phyloP scores from a whole-genome alignment of 1,140 invertebrate genomes.

The Chironomus striatipennis region DNA sequence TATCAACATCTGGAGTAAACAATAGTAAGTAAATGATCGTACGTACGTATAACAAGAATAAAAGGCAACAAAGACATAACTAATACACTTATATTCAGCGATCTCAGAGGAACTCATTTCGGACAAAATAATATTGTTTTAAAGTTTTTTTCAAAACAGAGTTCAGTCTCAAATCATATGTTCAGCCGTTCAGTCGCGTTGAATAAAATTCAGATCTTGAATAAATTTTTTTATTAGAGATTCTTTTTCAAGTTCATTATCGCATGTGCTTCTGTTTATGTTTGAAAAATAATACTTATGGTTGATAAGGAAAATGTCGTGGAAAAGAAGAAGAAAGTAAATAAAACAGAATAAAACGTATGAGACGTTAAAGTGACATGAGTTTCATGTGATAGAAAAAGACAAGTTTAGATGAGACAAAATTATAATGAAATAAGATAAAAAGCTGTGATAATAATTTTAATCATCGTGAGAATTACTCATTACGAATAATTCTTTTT shows the following conservation, averaged over 20 bases:
- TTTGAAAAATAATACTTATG: background rate
- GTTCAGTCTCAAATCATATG: background rate
- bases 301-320: no score
- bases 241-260: background rate
- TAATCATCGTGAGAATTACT: no score
- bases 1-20: no score
- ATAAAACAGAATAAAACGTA: no score
- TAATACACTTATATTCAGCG: background rate
- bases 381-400: no score
- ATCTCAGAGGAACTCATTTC: constrained; percentile 4
- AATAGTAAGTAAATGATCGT: no score
- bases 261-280: constrained; percentile 1
- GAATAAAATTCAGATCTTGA: background rate
- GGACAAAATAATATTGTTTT: constrained; percentile 3
- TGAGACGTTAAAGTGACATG: no score
- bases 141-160: background rate
- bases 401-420: no score
- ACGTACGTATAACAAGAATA: background rate
- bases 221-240: background rate
- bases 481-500: no score
- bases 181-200: background rate
- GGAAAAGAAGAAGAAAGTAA: no score
- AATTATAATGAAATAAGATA: no score
- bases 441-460: no score
- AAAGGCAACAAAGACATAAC: background rate